Base-by-base conservation (phyloP, 2,113 vertebrate species). In the Tautogolabrus adspersus region DNA sequence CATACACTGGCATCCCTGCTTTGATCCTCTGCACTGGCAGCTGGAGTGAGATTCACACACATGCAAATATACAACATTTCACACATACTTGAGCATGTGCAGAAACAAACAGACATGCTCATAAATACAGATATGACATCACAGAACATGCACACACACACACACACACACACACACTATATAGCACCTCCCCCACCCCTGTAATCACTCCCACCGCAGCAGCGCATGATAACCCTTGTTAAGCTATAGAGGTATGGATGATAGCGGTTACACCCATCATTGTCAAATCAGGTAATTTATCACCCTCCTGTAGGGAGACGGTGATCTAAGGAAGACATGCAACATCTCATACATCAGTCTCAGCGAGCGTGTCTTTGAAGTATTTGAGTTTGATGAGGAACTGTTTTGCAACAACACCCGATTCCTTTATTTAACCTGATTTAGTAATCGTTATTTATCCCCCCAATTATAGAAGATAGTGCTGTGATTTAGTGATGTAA, bases 201-300 rank as follows among this genome's bases (percentile, higher is more conserved):
- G 40, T 78, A 42, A 40, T 83, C 67, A 65, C 38, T 73, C 72
- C 75, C 71, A 66, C 38, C 18, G 70, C 79, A 81, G 63, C 82
- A 69, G 75, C 66, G n/a, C 44, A 76, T 79, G 84, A 88, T 88
- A 88, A 90, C 89, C 79, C 83, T 82, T 82, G 77, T 91, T 89
- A 82, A 82, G 81, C 58, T 83, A 69, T 86, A 79, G 80, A 83
- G 79, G 87, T 90, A 72, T 75, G 78, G 85, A 83, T 77, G 63
- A 87, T 65, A 68, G 70, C 22, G 72, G 82, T 72, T 79, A 75
- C 88, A 57, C 72, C 74, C 74, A 84, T 79, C 58, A 74, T 86
- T 86, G 78, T 93, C 59, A 67, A 68, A 88, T 81, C 52, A 40
- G 59, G 81, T 82, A 54, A 83, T 90, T 85, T 66, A 87, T 90